These are phyloP conservation scores for Pteronura brasiliensis DNA, from an alignment of 2,113 vertebrate species.

Conservation along the genomic window DNA sequence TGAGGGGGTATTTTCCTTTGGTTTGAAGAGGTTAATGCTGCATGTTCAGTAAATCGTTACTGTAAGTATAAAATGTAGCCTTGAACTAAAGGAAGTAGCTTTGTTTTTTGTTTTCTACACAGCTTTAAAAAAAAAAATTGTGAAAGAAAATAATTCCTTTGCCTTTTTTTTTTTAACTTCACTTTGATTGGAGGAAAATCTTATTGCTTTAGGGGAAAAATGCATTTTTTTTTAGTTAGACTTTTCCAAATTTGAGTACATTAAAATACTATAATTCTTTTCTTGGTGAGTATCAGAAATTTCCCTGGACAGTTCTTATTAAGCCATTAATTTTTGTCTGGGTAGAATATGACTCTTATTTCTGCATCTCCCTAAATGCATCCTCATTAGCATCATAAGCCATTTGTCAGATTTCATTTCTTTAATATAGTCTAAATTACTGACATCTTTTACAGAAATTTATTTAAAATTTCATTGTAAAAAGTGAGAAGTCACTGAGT, in stretches of 20 bases:
- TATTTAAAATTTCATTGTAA: neutral
- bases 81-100: neutral
- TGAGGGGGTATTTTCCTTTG: neutral
- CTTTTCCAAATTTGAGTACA: conserved; percentile 25
- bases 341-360: neutral
- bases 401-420: conserved; percentile 37
- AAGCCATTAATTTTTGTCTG: neutral
- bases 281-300: neutral
- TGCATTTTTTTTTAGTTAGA: conserved; percentile 1
- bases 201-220: neutral
- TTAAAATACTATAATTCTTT: neutral
- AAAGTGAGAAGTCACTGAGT: neutral
- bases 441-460: conserved; percentile 9
- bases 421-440: conserved; percentile 13
- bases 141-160: conserved; percentile 21
- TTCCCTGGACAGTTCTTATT: neutral
- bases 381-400: conserved; percentile 16
- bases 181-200: neutral
- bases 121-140: neutral
- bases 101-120: conserved; percentile 34
- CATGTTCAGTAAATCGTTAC: neutral
- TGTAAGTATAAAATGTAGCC: conserved; percentile 22
- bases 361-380: neutral
- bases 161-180: neutral
- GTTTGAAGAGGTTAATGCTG: conserved; percentile 39